Base-by-base conservation (phyloP, 2,888 invertebrate species). In the Synanthedon tipuliformis region DNA sequence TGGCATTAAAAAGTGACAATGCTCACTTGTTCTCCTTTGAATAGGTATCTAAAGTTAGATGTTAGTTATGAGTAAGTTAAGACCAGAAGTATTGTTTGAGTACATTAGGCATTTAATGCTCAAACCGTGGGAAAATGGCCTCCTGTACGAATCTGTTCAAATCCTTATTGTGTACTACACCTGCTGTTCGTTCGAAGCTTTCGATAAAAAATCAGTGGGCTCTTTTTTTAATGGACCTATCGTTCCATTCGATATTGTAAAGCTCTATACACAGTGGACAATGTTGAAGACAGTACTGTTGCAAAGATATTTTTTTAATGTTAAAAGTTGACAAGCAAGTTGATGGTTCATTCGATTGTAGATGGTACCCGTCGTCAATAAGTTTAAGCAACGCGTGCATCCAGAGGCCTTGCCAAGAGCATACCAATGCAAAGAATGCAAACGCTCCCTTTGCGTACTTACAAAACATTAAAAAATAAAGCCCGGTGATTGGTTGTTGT, bases 91-190 rank as follows among this genome's bases (percentile, higher is more conserved):
- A 45, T 52, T 55, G 56, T 62, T 66, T 66, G 60, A 67, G 69
- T 65, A 65, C 64, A 16, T 49, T 18, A 18, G 63, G 66, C 68
- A 65, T 73, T 76, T 70, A 61, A 76, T 75, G 72, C 69, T 75
- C 69, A 73, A 77, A 80, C 73, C 86, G 86, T 87, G 86, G 86
- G 86, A 86, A 87, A 82, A 83, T 80, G 76, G 85, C 85, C 86
- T 85, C 73, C 86, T 85, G 85, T 80, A 82, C 77, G 69, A 71
- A 74, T 77, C 78, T 83, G 81, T 83, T 81, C 79, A 80, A 84
- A 85, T 77, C 75, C 75, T 79, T 75, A 79, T 84, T 81, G 83
- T 81, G 73, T 74, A 81, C 75, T 86, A 84, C 86, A 86, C 86
- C 86, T 87, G 86, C 83, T 82, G 75, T 75, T 76, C 79, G 78